phyloP scores from a whole-genome alignment of 1,140 invertebrate species.

The Oncopeltus fasciatus region DNA sequence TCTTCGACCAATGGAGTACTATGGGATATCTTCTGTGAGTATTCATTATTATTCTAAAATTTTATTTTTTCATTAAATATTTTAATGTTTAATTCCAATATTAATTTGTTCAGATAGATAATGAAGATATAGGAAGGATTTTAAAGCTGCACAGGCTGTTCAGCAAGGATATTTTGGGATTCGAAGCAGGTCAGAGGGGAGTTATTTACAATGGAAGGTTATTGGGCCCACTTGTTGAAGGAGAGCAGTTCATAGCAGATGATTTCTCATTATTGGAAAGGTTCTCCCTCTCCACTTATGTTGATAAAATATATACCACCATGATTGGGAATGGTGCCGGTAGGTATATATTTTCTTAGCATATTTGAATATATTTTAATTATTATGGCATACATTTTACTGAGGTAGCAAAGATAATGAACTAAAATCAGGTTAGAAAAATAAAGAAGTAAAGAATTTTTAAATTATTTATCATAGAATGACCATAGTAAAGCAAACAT shows the following conservation, averaged over 20 bases:
- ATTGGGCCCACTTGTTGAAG: constrained; percentile 62
- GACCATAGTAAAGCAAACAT: too few relatives aligned
- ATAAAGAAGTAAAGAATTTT: too few relatives aligned
- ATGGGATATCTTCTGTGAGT: not conserved
- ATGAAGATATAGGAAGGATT: constrained; percentile 26
- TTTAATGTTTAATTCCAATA: too few relatives aligned
- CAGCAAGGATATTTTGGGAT: constrained; percentile 33
- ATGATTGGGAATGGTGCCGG: constrained; percentile 33
- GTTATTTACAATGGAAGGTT: constrained; percentile 83
- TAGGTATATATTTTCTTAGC: constrained; percentile 10
- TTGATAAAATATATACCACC: constrained; percentile 58
- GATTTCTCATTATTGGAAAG: constrained; percentile 85
- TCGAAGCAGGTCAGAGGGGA: constrained; percentile 40
- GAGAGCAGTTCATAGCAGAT: constrained; percentile 72
- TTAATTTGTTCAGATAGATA: constrained; percentile 3
- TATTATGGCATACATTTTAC: too few relatives aligned
- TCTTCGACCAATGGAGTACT: too few relatives aligned
- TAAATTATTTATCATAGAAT: too few relatives aligned
- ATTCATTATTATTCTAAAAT: not conserved
- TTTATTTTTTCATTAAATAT: not conserved
- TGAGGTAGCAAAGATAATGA: too few relatives aligned
- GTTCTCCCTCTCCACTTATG: constrained; percentile 53
- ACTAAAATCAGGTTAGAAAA: too few relatives aligned
- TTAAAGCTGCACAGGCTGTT: constrained; percentile 37
- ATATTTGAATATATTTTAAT: too few relatives aligned